Percentiles rank a stretch among this genome's conserved stretches.
These are phyloP conservation scores for Drosophila biarmipes DNA, from an alignment of 1,140 invertebrate genomes.

Conservation along the genomic window DNA sequence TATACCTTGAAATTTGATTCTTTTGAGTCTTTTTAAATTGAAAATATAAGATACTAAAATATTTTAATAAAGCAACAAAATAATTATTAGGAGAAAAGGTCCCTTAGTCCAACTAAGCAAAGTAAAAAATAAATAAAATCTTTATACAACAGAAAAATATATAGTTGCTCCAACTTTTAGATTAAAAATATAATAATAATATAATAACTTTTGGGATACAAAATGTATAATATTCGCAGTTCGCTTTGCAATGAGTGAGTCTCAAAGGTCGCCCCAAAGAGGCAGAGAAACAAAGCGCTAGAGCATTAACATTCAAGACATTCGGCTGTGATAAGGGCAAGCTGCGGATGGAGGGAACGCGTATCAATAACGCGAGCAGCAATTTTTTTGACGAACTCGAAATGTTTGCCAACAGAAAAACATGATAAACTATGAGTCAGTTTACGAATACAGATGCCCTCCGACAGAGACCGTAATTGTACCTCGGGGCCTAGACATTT, in stretches of 20 bases:
- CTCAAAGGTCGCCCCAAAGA: constrained; percentile 58
- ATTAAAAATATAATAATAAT: too few species aligned
- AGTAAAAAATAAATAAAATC: too few species aligned
- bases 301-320: constrained; percentile 56
- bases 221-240: too few species aligned
- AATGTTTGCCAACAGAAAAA: constrained; percentile 41
- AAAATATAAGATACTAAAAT: too few species aligned
- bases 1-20: too few species aligned
- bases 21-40: too few species aligned
- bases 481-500: background rate
- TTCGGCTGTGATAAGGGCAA: constrained; percentile 12
- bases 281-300: constrained; percentile 16
- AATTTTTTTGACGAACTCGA: constrained; percentile 59
- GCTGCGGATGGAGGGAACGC: background rate
- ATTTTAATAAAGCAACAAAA: too few species aligned
- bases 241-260: constrained; percentile 30
- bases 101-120: too few species aligned
- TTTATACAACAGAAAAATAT: too few species aligned
- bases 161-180: too few species aligned
- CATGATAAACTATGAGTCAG: constrained; percentile 12
- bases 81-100: too few species aligned
- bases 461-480: background rate
- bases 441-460: constrained; percentile 29
- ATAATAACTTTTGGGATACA: too few species aligned
- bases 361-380: constrained; percentile 65